Evolutionary conservation across 2,888 invertebrate genomes (phyloP).

Genomic region (Amphipyra tragopoginis): DNA sequence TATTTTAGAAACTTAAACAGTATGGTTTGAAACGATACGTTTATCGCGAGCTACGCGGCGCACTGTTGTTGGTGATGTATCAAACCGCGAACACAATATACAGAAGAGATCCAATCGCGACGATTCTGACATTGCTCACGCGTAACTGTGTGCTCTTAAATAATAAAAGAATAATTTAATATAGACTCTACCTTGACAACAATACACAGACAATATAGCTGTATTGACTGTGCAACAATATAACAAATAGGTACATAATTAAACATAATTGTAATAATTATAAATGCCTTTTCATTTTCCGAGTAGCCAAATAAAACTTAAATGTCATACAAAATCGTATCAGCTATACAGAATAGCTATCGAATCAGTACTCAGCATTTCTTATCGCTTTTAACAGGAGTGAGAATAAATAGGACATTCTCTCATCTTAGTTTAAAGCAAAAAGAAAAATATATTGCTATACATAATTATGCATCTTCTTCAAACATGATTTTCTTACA

Average conservation of each 20-base stretch:
- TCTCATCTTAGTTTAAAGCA: conserved; percentile 74
- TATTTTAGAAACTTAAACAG: conserved; percentile 59
- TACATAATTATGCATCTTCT: conserved; percentile 80
- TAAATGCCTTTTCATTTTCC: conserved; percentile 82
- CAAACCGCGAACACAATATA: conserved; percentile 50
- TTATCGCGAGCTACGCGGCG: conserved; percentile 45
- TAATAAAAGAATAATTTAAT: conserved; percentile 86
- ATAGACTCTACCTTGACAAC: conserved; percentile 86
- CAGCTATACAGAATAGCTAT: conserved; percentile 66
- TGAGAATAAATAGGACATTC: conserved; percentile 74
- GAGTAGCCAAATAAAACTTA: conserved; percentile 79
- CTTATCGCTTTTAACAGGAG: conserved; percentile 68
- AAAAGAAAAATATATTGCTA: conserved; percentile 78
- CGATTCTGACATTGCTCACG: conserved; percentile 60
- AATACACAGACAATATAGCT: conserved; percentile 46
- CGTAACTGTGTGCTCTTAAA: conserved; percentile 70
- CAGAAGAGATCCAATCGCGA: conserved; percentile 61
- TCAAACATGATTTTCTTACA: conserved; percentile 78
- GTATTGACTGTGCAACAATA: conserved; percentile 62
- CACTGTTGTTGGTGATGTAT: conserved; percentile 44
- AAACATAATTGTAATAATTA: conserved; percentile 79
- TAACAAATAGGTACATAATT: conserved; percentile 78
- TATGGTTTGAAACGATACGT: conserved; percentile 52
- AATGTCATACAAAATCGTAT: conserved; percentile 65
- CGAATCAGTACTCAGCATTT: conserved; percentile 68